Conservation (phyloP, 2,113 vertebrate species). For the Castor canadensis region DNA sequence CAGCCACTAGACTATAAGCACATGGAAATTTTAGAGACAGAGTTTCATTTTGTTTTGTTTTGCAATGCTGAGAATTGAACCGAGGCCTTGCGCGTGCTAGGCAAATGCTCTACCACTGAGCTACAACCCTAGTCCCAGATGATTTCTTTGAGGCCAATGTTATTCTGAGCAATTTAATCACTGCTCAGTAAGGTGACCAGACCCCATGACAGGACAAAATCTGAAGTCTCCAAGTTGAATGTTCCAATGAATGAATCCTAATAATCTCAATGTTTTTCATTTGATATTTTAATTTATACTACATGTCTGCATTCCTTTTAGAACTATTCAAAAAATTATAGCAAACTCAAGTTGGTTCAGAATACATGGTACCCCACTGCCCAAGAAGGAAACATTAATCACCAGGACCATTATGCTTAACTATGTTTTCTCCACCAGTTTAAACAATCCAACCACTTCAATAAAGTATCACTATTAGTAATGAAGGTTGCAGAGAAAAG, state of each 20-base stretch:
- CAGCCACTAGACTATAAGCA: not conserved
- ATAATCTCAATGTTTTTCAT: not conserved
- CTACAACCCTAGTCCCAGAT: not conserved
- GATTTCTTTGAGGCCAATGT: not conserved
- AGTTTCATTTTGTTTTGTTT: too few species aligned
- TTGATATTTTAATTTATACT: not conserved
- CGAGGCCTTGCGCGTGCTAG: not conserved
- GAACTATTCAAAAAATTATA: not conserved
- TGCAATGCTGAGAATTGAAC: not conserved
- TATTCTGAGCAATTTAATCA: not conserved
- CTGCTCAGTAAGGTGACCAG: not conserved
- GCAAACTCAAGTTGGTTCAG: not conserved
- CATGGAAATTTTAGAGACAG: not conserved
- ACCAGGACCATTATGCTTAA: slow-evolving; percentile 21
- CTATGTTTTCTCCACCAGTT: slow-evolving; percentile 10
- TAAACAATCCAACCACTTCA: not conserved
- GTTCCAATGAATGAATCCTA: not conserved
- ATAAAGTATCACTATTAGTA: not conserved
- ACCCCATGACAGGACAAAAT: not conserved
- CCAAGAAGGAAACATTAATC: slow-evolving; percentile 15
- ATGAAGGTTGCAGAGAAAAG: not conserved
- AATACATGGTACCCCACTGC: not conserved
- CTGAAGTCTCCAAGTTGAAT: not conserved
- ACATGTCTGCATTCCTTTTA: not conserved
- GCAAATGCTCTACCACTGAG: not conserved